Evolutionary conservation across 2,113 vertebrate species (phyloP), one percentile per base, ranked within the genome.

Genomic region (Cyprinodon brontotheroides): DNA sequence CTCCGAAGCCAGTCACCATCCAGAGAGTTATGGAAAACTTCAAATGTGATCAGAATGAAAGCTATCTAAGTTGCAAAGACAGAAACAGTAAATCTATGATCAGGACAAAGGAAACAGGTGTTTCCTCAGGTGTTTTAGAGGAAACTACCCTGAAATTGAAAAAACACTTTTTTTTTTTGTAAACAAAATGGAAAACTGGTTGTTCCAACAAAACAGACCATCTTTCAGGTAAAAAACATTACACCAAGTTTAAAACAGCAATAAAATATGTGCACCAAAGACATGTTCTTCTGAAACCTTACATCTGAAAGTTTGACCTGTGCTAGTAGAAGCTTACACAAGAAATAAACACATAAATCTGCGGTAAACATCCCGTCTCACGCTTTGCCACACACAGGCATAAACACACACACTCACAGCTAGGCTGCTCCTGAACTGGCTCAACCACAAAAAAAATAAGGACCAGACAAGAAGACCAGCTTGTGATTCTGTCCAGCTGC

Each of bases 321-420:
- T 41, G 66, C 6, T 2, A 6, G 40, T 29, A 47, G 65, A 47
- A 39, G 82, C 81, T 84, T 83, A 83, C 17, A 72, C 53, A n/a
- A 72, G 71, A 67, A 61, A 82, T 78, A 81, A 20, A 90, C 65
- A 82, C 65, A 75, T 65, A 53, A 36, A 14, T 74, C 13, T 10
- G 48, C 13, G 29, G 53, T 81, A 88, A 79, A 87, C 86, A 85
- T 87, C 81, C 80, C 80, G 80, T 74, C 57, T 61, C 14, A 17
- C n/a, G 20, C 14, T 57, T 47, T 40, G 70, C 17, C 62, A 66
- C 60, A 71, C 36, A 72, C 73, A 66, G 39, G 15, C 50, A 36
- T 57, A 62, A 8, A 45, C 50, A 68, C 1, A 11, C 40, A 66
- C 47, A 67, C 8, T 29, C 1, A 39, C 43, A 72, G 41, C 53